Conservation (phyloP, 2,113 vertebrate species). For the Turdus rufiventris region DNA sequence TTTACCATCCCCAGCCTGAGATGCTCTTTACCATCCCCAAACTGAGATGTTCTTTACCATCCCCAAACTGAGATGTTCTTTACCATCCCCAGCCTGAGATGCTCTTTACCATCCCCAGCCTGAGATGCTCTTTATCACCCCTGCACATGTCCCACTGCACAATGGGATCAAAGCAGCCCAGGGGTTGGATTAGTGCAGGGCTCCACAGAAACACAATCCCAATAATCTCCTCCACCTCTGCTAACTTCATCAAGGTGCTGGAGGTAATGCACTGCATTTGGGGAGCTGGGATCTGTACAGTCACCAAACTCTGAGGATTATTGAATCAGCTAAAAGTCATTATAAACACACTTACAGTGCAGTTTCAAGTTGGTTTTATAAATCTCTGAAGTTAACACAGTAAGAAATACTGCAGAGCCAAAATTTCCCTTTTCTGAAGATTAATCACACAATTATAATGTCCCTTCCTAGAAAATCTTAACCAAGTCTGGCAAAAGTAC, state of each 20-base stretch:
- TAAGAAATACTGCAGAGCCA: slow-evolving; percentile 42
- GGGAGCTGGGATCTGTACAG: slow-evolving; percentile 19
- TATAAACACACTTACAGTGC: slow-evolving; percentile 50
- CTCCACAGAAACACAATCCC: slow-evolving; percentile 41
- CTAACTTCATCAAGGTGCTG: slow-evolving; percentile 41
- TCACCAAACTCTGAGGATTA: slow-evolving; percentile 54
- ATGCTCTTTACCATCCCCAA: background rate
- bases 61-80: background rate
- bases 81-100: background rate
- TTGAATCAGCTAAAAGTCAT: slow-evolving; percentile 56
- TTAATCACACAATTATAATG: slow-evolving; percentile 51
- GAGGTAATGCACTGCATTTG: slow-evolving; percentile 39
- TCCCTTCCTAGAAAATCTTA: slow-evolving; percentile 49
- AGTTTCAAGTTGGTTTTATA: slow-evolving; percentile 51
- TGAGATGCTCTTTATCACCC: background rate
- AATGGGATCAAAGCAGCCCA: slow-evolving; percentile 41
- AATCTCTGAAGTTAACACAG: slow-evolving; percentile 44
- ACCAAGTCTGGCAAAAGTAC: slow-evolving; percentile 24
- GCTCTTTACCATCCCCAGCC: background rate
- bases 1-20: rapidly evolving
- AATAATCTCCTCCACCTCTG: background rate
- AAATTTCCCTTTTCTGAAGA: slow-evolving; percentile 43
- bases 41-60: background rate
- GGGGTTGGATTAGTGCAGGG: slow-evolving; percentile 19
- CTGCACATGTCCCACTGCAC: slow-evolving; percentile 20